These are phyloP conservation scores for Metridium senile DNA, from an alignment of 92 coral and sea anemone genomes.

Conservation along the genomic window DNA sequence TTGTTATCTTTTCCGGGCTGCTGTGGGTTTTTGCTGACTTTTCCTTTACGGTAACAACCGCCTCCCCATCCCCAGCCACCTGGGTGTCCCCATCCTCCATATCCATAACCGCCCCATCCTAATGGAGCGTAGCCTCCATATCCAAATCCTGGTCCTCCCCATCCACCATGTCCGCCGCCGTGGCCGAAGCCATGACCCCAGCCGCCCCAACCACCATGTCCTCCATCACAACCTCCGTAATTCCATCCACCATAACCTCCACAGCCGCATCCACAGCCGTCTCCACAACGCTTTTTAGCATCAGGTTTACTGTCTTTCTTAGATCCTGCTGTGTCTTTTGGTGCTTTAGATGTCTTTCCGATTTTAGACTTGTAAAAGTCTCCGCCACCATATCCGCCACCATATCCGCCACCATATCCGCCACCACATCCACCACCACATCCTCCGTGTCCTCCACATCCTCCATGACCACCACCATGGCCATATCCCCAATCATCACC, in stretches of 20 bases:
- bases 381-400: constrained; percentile 23
- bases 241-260: constrained; percentile 75
- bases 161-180: constrained; percentile 61
- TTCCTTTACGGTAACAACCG: constrained; percentile 75
- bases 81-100: constrained; percentile 63
- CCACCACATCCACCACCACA: constrained; percentile 54
- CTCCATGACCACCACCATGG: constrained; percentile 72
- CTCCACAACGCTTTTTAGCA: constrained; percentile 67
- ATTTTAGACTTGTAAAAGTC: constrained; percentile 68
- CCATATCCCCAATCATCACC: constrained; percentile 30
- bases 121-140: constrained; percentile 69
- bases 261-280: constrained; percentile 61
- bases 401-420: constrained; percentile 51
- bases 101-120: constrained; percentile 70
- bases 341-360: constrained; percentile 37
- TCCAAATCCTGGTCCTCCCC: constrained; percentile 30
- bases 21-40: constrained; percentile 48
- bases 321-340: constrained; percentile 27
- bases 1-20: constrained; percentile 17
- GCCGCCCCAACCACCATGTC: constrained; percentile 56
- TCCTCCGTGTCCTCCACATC: constrained; percentile 40
- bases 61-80: constrained; percentile 77
- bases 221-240: constrained; percentile 64
- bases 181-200: constrained; percentile 68
- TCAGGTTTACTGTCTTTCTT: constrained; percentile 36